Evolutionary conservation across 2,797 vertebrate species (phyloP).

Genomic region (Cuculus canorus): DNA sequence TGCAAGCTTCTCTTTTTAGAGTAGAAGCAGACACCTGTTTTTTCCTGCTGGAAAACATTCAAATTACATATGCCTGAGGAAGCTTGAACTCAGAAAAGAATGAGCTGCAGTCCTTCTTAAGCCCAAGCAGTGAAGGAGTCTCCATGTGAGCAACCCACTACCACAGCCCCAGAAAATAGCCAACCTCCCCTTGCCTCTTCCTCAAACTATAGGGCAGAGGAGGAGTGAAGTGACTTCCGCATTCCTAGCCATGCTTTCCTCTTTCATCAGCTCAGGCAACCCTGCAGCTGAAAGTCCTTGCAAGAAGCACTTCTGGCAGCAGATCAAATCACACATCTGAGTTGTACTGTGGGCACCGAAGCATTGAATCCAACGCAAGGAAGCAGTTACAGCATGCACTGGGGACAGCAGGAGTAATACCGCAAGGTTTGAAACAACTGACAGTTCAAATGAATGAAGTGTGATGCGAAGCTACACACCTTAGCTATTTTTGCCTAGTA

Average conservation of each 20-base stretch:
- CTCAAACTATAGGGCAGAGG: not conserved
- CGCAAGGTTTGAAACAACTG: not conserved
- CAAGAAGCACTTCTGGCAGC: not conserved
- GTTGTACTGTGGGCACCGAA: not conserved
- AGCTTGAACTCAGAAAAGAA: not conserved
- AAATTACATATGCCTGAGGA: not conserved
- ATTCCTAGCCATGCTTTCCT: not conserved
- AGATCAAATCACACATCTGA: not conserved
- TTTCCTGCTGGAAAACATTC: not conserved
- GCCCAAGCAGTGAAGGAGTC: not conserved
- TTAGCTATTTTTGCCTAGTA: not conserved
- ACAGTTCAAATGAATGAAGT: not conserved
- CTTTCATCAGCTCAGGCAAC: not conserved
- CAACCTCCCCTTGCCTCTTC: not conserved
- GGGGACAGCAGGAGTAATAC: not conserved
- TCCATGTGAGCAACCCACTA: accelerated
- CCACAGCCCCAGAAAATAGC: not conserved
- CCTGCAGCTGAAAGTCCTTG: not conserved
- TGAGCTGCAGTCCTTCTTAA: not conserved
- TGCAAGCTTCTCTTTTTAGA: not conserved
- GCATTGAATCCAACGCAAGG: not conserved
- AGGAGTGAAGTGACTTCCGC: not conserved
- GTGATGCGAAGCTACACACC: not conserved
- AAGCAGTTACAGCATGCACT: not conserved
- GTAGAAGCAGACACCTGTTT: not conserved